Evolutionary conservation across 2,888 invertebrate species (phyloP), one percentile per base, ranked within the genome.

Genomic region (Morpho deidamia): DNA sequence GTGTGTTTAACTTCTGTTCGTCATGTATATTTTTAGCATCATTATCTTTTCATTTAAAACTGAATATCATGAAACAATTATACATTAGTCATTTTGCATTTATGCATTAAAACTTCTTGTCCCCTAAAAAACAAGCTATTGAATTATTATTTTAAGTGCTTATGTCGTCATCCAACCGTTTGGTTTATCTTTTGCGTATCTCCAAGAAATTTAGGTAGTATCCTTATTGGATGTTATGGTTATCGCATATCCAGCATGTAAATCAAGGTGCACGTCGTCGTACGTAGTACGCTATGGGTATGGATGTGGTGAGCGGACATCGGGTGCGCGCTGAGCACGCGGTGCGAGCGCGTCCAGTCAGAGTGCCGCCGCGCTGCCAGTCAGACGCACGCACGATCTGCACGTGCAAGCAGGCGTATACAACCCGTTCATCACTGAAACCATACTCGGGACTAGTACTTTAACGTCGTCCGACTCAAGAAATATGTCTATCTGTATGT

Each of bases 401-500:
- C 82, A 85, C 84, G 76, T 74, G 76, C 72, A 61, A 49, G 63
- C 67, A 62, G 57, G 66, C 68, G 64, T 43, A 65, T 67, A 68
- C 76, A 61, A 72, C 62, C 65, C 67, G 60, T 72, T 76, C 76
- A 78, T 85, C 78, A 84, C 83, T 75, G 74, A 76, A 85, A 76
- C 68, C 67, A 67, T 65, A 66, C 64, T 69, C 70, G 63, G 60
- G 59, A 67, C 74, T 65, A 61, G 60, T 68, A 66, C 58, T 67
- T 61, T 66, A 53, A 66, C 37, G 55, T 61, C 63, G 53, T 65
- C 59, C 66, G 70, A 71, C 64, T 69, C 61, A 65, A 65, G 66
- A 72, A 87, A 73, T 70, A 90, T 90, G 89, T 83, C 89, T 68
- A 86, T 92, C 76, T 92, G 92, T 76, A 90, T 92, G 84, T 92